phyloP scores from a whole-genome alignment of 1,140 invertebrate species.

The Pollicipes pollicipes region DNA sequence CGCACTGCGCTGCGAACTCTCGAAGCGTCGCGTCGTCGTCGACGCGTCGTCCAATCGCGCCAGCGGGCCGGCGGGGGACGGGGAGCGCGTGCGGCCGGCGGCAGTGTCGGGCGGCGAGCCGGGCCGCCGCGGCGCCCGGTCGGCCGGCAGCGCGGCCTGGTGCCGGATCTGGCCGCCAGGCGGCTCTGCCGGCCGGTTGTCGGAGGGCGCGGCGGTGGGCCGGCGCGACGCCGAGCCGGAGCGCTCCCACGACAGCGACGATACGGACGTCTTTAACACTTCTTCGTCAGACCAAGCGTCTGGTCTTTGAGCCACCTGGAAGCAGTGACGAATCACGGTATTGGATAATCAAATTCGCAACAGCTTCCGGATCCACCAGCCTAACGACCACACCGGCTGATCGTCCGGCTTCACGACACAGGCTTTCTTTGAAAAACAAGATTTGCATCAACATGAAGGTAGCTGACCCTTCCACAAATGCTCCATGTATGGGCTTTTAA shows the following conservation, averaged over 20 bases:
- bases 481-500: too few species aligned
- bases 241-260: neutral
- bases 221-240: neutral
- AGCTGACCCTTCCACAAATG: too few species aligned
- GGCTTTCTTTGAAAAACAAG: too few species aligned
- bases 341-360: too few species aligned
- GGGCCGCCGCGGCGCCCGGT: neutral
- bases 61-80: neutral
- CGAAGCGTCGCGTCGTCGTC: neutral
- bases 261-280: neutral
- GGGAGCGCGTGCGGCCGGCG: neutral
- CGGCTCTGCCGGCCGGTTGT: neutral
- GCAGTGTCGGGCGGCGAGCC: too few species aligned
- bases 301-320: neutral
- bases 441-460: too few species aligned
- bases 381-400: too few species aligned
- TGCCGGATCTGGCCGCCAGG: neutral
- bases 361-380: too few species aligned
- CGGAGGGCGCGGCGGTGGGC: neutral
- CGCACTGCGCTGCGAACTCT: neutral
- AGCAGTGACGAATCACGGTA: too few species aligned
- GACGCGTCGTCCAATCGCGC: neutral
- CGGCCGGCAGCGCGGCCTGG: neutral
- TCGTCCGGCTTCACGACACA: too few species aligned
- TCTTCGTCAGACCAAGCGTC: neutral